A percentile compares a stretch with the other conserved stretches of the same genome.
These are phyloP conservation scores for Drosophila nigritarsus DNA, from an alignment of 2,888 invertebrate genomes.

Conservation along the genomic window DNA sequence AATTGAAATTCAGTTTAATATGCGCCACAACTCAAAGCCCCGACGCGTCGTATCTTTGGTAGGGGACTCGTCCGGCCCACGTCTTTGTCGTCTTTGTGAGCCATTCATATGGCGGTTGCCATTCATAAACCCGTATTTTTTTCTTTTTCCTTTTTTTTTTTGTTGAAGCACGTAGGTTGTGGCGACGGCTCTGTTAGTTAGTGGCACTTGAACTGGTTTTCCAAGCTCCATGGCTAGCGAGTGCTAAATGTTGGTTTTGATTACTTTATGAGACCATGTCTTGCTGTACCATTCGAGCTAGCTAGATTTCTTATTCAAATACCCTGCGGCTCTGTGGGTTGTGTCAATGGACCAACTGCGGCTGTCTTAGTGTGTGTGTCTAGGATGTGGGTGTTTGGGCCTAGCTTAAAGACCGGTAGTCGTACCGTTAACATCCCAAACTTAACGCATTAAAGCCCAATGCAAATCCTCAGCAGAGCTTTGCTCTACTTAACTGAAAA, in stretches of 20 bases:
- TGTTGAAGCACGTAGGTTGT: constrained; percentile 64
- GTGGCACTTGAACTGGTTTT: constrained; percentile 63
- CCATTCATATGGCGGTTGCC: constrained; percentile 71
- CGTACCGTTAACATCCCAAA: constrained; percentile 27
- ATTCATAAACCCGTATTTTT: constrained; percentile 76
- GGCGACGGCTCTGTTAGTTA: constrained; percentile 70
- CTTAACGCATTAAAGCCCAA: constrained; percentile 49
- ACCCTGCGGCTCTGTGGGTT: constrained; percentile 43
- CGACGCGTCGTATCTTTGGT: constrained; percentile 16
- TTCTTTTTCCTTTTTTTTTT: background rate
- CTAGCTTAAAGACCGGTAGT: constrained; percentile 56
- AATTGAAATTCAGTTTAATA: constrained; percentile 72
- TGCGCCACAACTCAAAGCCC: constrained; percentile 54
- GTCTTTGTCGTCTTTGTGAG: constrained; percentile 49
- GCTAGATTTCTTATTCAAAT: constrained; percentile 63
- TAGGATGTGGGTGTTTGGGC: constrained; percentile 20
- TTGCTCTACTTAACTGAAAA: constrained; percentile 20
- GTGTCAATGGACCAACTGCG: constrained; percentile 35
- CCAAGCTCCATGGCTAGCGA: constrained; percentile 27
- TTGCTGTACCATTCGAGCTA: constrained; percentile 41
- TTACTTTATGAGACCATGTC: constrained; percentile 63
- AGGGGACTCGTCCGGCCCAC: constrained; percentile 36
- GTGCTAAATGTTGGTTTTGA: constrained; percentile 57
- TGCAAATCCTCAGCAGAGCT: constrained; percentile 9
- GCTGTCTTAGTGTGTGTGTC: background rate